phyloP scores from a whole-genome alignment of 2,888 invertebrate genomes.

The Miltochrista miniata region DNA sequence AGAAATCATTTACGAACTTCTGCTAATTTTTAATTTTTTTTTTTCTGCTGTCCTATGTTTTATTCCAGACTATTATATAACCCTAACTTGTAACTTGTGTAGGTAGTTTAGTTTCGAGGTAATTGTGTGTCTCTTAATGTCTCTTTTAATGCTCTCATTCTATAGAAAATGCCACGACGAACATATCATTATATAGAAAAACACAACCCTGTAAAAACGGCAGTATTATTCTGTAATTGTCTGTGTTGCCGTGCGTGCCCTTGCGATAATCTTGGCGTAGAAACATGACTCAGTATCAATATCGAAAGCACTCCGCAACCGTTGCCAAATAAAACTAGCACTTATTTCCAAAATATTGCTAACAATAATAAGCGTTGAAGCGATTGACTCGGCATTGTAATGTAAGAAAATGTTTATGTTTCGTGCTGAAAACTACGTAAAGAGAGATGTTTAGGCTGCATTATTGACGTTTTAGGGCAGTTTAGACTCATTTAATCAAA shows the following conservation, averaged over 20 bases:
- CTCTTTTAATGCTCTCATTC: no score
- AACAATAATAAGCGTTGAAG: slow-evolving; percentile 45
- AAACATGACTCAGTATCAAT: slow-evolving; percentile 66
- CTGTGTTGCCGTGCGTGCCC: slow-evolving; percentile 68
- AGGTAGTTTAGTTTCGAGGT: no score
- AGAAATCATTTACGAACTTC: no score
- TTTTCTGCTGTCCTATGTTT: no score
- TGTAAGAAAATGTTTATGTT: slow-evolving; percentile 25
- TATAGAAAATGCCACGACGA: no score
- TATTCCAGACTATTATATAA: no score
- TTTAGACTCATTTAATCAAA: no score
- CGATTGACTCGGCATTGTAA: slow-evolving; percentile 26
- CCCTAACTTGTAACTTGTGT: no score
- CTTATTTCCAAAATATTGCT: slow-evolving; percentile 60
- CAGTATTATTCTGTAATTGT: slow-evolving; percentile 54
- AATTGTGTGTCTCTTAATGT: no score
- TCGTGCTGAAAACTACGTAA: slow-evolving; percentile 4
- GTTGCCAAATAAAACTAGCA: slow-evolving; percentile 64
- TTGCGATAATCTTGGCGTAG: slow-evolving; percentile 66
- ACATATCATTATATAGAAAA: no score
- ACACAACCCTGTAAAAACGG: slow-evolving; percentile 27
- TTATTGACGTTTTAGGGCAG: neutral
- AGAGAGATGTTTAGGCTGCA: neutral
- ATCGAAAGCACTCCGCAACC: slow-evolving; percentile 61
- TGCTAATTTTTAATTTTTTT: no score